Evolutionary conservation across 2,888 invertebrate species (phyloP).

Genomic region (Dorcus parallelipipedus): DNA sequence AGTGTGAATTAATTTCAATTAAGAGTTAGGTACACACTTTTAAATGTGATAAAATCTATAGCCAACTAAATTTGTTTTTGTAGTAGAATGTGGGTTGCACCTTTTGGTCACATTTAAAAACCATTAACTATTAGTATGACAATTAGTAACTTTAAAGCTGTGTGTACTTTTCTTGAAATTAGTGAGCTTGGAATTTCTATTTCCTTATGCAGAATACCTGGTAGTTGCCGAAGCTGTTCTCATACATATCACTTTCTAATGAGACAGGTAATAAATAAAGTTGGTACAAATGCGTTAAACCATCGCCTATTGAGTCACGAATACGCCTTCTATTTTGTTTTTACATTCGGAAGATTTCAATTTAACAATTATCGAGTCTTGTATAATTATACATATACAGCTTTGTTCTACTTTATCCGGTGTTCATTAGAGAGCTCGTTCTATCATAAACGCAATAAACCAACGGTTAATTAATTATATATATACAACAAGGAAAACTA

Average conservation of each 20-base stretch:
- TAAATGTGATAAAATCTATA: background rate
- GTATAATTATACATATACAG: background rate
- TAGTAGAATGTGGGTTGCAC: no score
- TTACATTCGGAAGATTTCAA: background rate
- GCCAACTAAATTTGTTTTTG: background rate
- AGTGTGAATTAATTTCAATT: no score
- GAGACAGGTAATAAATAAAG: constrained; percentile 37
- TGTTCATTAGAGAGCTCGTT: no score
- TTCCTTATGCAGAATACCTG: background rate
- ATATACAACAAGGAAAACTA: no score
- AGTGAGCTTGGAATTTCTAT: background rate
- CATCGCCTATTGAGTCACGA: constrained; percentile 28
- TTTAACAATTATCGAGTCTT: background rate
- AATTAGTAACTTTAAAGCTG: no score
- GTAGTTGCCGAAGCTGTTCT: constrained; percentile 23
- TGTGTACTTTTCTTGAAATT: background rate
- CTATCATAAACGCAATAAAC: no score
- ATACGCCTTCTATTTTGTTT: constrained; percentile 15
- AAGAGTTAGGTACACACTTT: no score
- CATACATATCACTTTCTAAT: constrained; percentile 42
- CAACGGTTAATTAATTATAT: no score
- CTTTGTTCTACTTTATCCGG: no score
- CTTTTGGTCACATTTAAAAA: no score
- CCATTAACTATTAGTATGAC: no score
- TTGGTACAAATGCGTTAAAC: constrained; percentile 32